These are phyloP conservation scores for Parnassius apollo DNA, from an alignment of 2,888 invertebrate species.

Conservation along the genomic window DNA sequence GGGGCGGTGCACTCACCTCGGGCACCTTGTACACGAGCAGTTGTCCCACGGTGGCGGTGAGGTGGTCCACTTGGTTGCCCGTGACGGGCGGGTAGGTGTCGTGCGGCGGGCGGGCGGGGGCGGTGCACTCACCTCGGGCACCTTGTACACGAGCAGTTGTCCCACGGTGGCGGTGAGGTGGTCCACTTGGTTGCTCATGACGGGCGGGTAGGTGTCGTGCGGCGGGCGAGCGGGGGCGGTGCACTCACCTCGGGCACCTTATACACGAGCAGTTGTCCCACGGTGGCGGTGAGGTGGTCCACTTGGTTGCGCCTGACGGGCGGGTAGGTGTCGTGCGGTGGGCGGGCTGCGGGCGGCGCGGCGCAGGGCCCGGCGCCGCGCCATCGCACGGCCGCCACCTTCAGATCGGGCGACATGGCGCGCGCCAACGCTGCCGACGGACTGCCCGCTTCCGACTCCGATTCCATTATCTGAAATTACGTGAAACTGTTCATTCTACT, in stretches of 20 bases:
- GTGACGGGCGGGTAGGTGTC: too few relatives aligned
- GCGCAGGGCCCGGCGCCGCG: conserved; percentile 86
- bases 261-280: conserved; percentile 90
- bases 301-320: conserved; percentile 92
- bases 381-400: conserved; percentile 83
- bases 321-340: conserved; percentile 84
- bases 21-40: too few relatives aligned
- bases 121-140: too few relatives aligned
- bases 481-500: neutral
- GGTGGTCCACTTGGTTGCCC: conserved; percentile 54
- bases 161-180: conserved; percentile 91
- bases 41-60: conserved; percentile 88
- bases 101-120: too few relatives aligned
- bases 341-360: conserved; percentile 68
- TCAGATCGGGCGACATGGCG: conserved; percentile 84
- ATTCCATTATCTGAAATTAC: conserved; percentile 62
- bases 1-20: too few relatives aligned
- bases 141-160: conserved; percentile 37
- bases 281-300: conserved; percentile 90
- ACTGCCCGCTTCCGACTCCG: conserved; percentile 74
- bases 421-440: conserved; percentile 82
- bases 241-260: conserved; percentile 87
- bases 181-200: conserved; percentile 92
- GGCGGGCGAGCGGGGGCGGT: conserved; percentile 60
- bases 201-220: conserved; percentile 75